Evolutionary conservation across 2,888 invertebrate species (phyloP), one percentile per base, ranked within the genome.

Genomic region (Yponomeuta sedellus): DNA sequence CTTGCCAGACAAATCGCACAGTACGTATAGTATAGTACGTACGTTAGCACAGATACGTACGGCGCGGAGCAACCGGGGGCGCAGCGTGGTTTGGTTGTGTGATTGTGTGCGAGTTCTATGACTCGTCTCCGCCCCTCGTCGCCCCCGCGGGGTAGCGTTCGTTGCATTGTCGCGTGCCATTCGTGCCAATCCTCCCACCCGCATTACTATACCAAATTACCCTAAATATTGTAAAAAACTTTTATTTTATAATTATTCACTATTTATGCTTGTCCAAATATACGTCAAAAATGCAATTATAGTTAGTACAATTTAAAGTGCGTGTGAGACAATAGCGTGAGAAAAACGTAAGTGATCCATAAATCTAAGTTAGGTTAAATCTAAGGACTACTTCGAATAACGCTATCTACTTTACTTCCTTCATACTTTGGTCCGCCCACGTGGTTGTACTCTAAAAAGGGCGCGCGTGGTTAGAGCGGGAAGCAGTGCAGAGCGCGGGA

Each of bases 1-100:
- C 63, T 63, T 63, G 63, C 63, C 63, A 63, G 86, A 84, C 86
- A 85, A 87, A 86, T 85, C 84, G 85, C 85, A 79, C 73, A 73
- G 72, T 44, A 61, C 61, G n/a, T 34, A 44, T n/a, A 1, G 44
- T 44, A 52, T 34, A 34, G 34, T 34, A 39, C 22, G 64, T n/a
- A n/a, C 52, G 52, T 25, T 56, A 4, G 52, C 34, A 34, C 5
- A 3, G 4, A 22, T 39, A 62, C 39, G 34, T 10, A 62, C 57
- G 28, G 57, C 64, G 64, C 58, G 39, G 65, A 1, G 58, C 34
- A 8, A 34, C 34, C 34, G 34, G n/a, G 5, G 65, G 57, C 57
- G 64, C 52, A 56, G 22, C 64, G 64, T 63, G 63, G 63, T 63
- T 39, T 63, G 63, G 63, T 39, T 63, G 72, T 68, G 70, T 69